Evolutionary conservation across 1,140 invertebrate genomes (phyloP).

Genomic region (Arion vulgaris): DNA sequence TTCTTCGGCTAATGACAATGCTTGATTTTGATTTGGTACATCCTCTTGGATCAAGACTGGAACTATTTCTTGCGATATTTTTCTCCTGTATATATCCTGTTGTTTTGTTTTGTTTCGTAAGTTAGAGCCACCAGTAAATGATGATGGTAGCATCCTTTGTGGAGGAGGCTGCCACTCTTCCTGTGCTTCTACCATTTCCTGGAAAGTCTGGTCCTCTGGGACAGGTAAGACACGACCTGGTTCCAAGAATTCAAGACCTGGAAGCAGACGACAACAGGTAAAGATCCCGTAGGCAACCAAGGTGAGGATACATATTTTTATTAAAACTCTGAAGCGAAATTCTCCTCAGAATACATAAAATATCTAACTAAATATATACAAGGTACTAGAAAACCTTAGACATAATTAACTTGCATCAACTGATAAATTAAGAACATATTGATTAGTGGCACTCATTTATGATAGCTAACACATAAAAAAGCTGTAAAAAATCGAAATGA

Average conservation of each 20-base stretch:
- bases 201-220: conserved; percentile 2
- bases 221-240: conserved; percentile 51
- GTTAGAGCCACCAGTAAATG: background rate
- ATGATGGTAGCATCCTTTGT: background rate
- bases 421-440: too few relatives aligned
- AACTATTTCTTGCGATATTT: too few relatives aligned
- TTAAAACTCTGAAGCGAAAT: background rate
- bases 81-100: background rate
- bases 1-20: too few relatives aligned
- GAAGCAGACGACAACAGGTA: conserved; percentile 30
- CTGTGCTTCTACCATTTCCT: background rate
- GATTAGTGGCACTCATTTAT: too few relatives aligned
- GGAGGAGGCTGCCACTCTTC: background rate
- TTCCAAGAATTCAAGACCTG: conserved; percentile 62
- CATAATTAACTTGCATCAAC: too few relatives aligned
- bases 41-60: too few relatives aligned
- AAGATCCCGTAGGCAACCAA: background rate
- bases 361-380: too few relatives aligned
- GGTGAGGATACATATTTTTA: background rate
- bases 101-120: background rate
- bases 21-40: too few relatives aligned
- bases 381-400: too few relatives aligned
- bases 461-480: too few relatives aligned
- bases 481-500: too few relatives aligned
- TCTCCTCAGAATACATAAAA: too few relatives aligned